phyloP scores from a whole-genome alignment of 2,888 invertebrate species.

The Lasioglossum leucozonium region DNA sequence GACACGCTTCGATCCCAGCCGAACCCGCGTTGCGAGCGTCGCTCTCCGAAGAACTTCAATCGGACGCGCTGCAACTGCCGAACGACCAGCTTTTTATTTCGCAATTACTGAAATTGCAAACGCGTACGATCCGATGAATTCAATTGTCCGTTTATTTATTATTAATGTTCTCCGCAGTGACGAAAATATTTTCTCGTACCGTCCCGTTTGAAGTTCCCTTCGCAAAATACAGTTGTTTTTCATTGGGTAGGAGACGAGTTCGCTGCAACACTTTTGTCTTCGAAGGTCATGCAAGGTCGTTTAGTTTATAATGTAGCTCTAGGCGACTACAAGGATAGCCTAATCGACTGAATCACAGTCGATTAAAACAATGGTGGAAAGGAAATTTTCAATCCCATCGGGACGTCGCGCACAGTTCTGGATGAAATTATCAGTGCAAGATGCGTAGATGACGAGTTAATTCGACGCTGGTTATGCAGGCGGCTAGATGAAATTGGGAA shows the following conservation, averaged over 20 bases:
- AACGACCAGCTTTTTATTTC: background rate
- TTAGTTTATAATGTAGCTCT: too few species aligned
- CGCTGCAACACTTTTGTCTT: background rate
- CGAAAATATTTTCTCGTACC: background rate
- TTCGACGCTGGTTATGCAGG: slow-evolving; percentile 59
- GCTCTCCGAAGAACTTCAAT: background rate
- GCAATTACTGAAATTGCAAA: background rate
- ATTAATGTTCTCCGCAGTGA: background rate
- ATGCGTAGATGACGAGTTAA: slow-evolving; percentile 54
- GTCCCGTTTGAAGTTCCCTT: background rate
- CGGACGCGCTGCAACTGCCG: background rate
- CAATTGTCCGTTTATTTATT: background rate
- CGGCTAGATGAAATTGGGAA: slow-evolving; percentile 59
- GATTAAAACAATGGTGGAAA: background rate
- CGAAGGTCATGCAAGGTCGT: too few species aligned
- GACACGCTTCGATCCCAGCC: background rate
- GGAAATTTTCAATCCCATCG: background rate
- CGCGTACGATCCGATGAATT: background rate
- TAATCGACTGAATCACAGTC: background rate
- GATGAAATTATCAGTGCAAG: slow-evolving; percentile 16
- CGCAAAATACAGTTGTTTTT: background rate
- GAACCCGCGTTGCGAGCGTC: background rate
- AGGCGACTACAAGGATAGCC: background rate
- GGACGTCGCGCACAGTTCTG: background rate
- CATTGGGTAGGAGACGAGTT: background rate